Percentiles rank a stretch among this genome's conserved stretches.
phyloP scores from a whole-genome alignment of 1,140 invertebrate genomes.

The Dryas iulia region DNA sequence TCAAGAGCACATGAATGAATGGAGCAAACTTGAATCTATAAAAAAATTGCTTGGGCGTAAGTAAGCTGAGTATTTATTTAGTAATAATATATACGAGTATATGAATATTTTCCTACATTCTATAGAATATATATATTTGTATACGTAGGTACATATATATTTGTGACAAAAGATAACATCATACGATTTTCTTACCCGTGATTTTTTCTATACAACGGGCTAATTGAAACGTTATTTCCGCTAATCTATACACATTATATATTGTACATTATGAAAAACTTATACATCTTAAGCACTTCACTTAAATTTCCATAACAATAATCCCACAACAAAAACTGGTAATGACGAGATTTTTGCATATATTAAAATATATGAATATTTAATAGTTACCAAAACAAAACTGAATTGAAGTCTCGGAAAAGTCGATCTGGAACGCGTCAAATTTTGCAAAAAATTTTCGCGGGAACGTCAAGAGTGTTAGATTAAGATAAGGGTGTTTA shows the following conservation, averaged over 20 bases:
- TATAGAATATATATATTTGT: neutral
- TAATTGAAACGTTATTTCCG: conserved; percentile 59
- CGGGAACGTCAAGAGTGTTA: conserved; percentile 55
- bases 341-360: conserved; percentile 61
- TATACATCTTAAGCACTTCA: conserved; percentile 43
- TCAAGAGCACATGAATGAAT: conserved; percentile 50
- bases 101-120: neutral
- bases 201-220: conserved; percentile 37
- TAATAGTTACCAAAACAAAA: conserved; percentile 43
- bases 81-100: conserved; percentile 17
- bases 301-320: conserved; percentile 69
- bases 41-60: conserved; percentile 22
- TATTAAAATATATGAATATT: conserved; percentile 60
- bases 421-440: conserved; percentile 39
- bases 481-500: conserved; percentile 35
- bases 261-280: conserved; percentile 15
- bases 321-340: conserved; percentile 64
- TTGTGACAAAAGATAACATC: neutral
- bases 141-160: neutral
- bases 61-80: neutral
- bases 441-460: conserved; percentile 37
- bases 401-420: conserved; percentile 37
- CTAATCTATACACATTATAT: conserved; percentile 54
- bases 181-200: conserved; percentile 1
- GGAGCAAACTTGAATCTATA: conserved; percentile 37